Base-by-base conservation (phyloP, 2,113 vertebrate species). In the human region DNA sequence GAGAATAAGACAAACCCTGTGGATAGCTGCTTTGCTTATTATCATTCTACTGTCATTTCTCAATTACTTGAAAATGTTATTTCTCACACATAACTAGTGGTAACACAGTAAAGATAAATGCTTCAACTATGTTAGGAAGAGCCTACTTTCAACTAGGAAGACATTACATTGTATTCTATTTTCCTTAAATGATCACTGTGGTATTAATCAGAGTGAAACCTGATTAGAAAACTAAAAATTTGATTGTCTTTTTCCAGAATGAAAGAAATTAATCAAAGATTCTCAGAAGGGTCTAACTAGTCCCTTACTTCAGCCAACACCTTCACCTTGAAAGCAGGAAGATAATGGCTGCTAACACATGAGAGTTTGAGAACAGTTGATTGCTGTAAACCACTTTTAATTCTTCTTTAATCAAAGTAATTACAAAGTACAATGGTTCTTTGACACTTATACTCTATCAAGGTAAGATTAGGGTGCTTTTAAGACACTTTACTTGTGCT, bases 261-360 rank as follows among this genome's bases (percentile, higher is more conserved):
- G 76, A 79, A 97, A 98, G 96, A 92, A 96, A 97, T 97, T 98
- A 98, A 99, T 98, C 98, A 98, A 98, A 98, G 82, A 91, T 87
- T 57, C 3, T 98, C 94, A 97, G 97, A 92, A 82, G 97, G 98
- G 76, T 72, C 98, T 95, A 89, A 90, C 96, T 95, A 90, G 94
- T 90, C 90, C 92, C 92, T 89, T 76, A 96, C 87, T 97, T 93
- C 40, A 95, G 59, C 7, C 48, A 97, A 86, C 96, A 98, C 97
- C 98, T 99, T 98, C 89, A 91, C 18, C 89, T 92, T 59, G 93
- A 75, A 98, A 97, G 81, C 68, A 50, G 72, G 61, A 68, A 97
- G 97, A 97, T 95, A 97, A 97, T 76, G 35, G 94, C 86, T 97
- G 94, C 96, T 95, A 97, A 94, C 96, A 81, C 52, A 75, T 91